A percentile compares a stretch with the other conserved stretches of the same genome.
Conservation (phyloP, 2,113 vertebrate species). For the Ammodytes dubius region DNA sequence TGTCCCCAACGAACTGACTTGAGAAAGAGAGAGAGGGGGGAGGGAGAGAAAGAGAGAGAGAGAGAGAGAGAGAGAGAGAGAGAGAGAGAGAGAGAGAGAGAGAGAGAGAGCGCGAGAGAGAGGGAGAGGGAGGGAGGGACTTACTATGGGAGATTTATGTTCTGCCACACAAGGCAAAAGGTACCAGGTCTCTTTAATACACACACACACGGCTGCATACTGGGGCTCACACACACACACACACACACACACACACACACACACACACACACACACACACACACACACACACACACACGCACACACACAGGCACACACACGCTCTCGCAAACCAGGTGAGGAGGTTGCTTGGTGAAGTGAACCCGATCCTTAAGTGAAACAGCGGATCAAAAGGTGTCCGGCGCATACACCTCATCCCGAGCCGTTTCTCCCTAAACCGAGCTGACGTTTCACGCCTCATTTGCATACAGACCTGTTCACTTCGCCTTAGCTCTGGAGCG, state of each 20-base stretch:
- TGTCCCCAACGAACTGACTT: conserved; percentile 90
- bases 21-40: conserved; percentile 39
- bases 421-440: conserved; percentile 67
- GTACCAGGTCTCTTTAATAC: conserved; percentile 73
- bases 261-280: conserved; percentile 23
- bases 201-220: conserved; percentile 45
- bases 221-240: conserved; percentile 27
- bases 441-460: conserved; percentile 77
- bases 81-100: conserved; percentile 7
- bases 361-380: conserved; percentile 82
- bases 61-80: conserved; percentile 34
- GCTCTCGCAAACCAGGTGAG: conserved; percentile 69
- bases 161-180: conserved; percentile 76
- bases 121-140: conserved; percentile 43
- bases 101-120: background rate
- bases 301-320: conserved; percentile 18
- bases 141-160: conserved; percentile 89
- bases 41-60: conserved; percentile 37
- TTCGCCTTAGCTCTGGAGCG: conserved; percentile 80
- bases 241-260: conserved; percentile 17
- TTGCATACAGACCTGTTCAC: conserved; percentile 81
- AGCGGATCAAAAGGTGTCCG: conserved; percentile 89
- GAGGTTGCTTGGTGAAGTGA: conserved; percentile 80
- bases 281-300: conserved; percentile 40
- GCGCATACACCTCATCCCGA: conserved; percentile 65